Evolutionary conservation across 2,888 invertebrate species (phyloP), one percentile per base, ranked within the genome.

Genomic region (Parelbella ahira): DNA sequence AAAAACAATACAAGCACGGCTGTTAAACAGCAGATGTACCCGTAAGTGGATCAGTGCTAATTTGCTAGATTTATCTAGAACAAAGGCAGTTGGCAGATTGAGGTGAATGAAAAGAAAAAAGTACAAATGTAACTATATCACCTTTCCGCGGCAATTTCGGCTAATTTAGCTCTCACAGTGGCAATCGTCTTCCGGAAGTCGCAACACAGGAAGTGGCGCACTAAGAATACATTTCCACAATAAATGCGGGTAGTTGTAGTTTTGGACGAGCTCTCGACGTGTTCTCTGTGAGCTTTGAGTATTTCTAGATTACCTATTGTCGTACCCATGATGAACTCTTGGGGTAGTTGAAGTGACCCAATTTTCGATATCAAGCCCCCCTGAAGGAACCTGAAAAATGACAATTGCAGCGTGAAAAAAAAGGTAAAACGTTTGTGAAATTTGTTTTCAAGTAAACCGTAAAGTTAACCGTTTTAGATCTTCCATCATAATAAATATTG

Each of bases 81-180:
- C n/a, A n/a, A n/a, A n/a, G n/a, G n/a, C n/a, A n/a, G n/a, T n/a
- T n/a, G n/a, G n/a, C n/a, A n/a, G n/a, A n/a, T n/a, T n/a, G n/a
- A n/a, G n/a, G n/a, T n/a, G n/a, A n/a, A n/a, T n/a, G n/a, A n/a
- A n/a, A n/a, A n/a, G n/a, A n/a, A n/a, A n/a, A n/a, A n/a, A n/a
- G n/a, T n/a, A n/a, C n/a, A n/a, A n/a, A 13, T 24, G 6, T 7
- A 11, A 12, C 8, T 32, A 25, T 25, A 39, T 39, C 24, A 18
- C n/a, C 24, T 4, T 30, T 11, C 18, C 19, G 2, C 15, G 9
- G 11, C 19, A 39, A 18, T 23, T 12, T 32, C n/a, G 32, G 24
- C 39, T 39, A 39, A 39, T 39, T 39, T 39, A 39, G 32, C 39
- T 32, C 39, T 39, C 25, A 11, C 8, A 39, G 18, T 23, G 39